Evolutionary conservation across 2,888 invertebrate genomes (phyloP).

Genomic region (Drosophila merina): DNA sequence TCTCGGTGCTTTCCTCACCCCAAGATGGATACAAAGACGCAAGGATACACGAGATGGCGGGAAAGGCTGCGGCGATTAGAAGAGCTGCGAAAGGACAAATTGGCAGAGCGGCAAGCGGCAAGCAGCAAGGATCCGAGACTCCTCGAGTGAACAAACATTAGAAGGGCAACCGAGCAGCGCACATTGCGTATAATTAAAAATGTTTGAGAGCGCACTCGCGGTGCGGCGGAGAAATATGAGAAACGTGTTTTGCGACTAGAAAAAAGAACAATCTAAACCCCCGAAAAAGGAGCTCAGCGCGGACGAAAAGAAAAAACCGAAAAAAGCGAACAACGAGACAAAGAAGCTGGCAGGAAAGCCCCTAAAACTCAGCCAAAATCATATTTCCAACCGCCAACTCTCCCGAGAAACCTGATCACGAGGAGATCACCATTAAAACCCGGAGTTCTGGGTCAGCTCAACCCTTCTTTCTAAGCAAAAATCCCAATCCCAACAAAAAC

Average conservation of each 20-base stretch:
- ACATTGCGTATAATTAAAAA: conserved; percentile 63
- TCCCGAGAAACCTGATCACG: conserved; percentile 60
- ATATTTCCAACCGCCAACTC: conserved; percentile 54
- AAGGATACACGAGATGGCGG: conserved; percentile 22
- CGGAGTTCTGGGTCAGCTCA: conserved; percentile 24
- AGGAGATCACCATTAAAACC: conserved; percentile 12
- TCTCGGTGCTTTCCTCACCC: conserved; percentile 11
- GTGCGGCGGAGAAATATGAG: conserved; percentile 63
- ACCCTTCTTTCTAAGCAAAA: conserved; percentile 57
- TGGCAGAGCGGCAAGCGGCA: conserved; percentile 25
- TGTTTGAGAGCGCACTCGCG: conserved; percentile 36
- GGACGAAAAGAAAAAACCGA: conserved; percentile 5
- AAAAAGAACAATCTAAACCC: conserved; percentile 18
- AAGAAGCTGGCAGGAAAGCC: conserved; percentile 46
- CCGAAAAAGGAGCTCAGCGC: conserved; percentile 1
- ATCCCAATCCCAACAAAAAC: conserved; percentile 1
- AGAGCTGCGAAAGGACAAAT: conserved; percentile 56
- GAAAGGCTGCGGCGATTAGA: conserved; percentile 55
- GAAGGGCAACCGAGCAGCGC: conserved; percentile 36
- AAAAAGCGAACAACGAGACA: conserved; percentile 31
- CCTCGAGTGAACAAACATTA: conserved; percentile 70
- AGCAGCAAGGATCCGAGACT: conserved; percentile 5
- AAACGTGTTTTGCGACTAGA: conserved; percentile 66
- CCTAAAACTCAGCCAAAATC: conserved; percentile 54
- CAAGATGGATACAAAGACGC: conserved; percentile 21